A percentile compares a stretch with the other conserved stretches of the same genome.
phyloP scores from a whole-genome alignment of 2,797 vertebrate species.

The Squalus acanthias region DNA sequence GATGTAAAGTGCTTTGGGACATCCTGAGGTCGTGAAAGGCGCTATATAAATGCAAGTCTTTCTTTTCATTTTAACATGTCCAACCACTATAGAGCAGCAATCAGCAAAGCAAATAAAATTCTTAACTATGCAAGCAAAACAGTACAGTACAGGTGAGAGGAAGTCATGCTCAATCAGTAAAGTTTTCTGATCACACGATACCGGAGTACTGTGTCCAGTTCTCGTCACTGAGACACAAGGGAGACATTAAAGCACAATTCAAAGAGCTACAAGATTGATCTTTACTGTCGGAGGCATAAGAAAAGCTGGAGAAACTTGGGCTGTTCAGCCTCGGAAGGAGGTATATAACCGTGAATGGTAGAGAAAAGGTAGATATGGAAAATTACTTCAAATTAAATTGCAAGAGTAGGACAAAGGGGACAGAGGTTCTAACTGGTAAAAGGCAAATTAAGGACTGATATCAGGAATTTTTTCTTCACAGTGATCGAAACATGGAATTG shows the following conservation, averaged over 20 bases:
- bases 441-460: background rate
- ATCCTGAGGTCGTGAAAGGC: too few relatives aligned
- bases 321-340: background rate
- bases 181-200: too few relatives aligned
- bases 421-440: background rate
- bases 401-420: background rate
- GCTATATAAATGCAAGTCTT: too few relatives aligned
- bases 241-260: background rate
- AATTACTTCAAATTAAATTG: too few relatives aligned
- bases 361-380: too few relatives aligned
- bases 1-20: too few relatives aligned
- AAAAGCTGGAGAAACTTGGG: background rate
- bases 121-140: background rate
- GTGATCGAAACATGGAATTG: background rate
- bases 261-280: background rate
- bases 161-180: too few relatives aligned
- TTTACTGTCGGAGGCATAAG: background rate
- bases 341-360: background rate
- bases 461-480: background rate
- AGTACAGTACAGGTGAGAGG: background rate
- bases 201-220: background rate
- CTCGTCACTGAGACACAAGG: background rate
- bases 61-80: background rate
- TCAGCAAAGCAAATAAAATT: background rate
- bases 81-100: background rate